Base-by-base conservation (phyloP, 2,888 invertebrate species). In the Octonoba sinensis region DNA sequence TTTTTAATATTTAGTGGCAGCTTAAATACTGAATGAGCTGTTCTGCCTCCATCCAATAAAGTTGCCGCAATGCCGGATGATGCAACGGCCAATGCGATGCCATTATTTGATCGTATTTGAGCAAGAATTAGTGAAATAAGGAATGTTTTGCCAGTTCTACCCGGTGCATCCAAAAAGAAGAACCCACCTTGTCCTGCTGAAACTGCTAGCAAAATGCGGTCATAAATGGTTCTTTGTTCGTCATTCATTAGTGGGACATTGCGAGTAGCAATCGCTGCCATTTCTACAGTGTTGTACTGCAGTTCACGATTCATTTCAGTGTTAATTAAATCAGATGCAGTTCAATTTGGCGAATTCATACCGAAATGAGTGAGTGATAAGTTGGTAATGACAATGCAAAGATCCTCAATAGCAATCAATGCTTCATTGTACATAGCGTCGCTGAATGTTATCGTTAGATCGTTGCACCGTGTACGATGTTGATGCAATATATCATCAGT, bases 11-110 rank as follows among this genome's bases (percentile, higher is more conserved):
- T 86, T 36, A 89, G 83, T 57, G 87, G 88, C 77, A 89, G 83
- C 77, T 88, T 88, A 1, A 89, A 85, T 44, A 86, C 84, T 15
- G 87, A 87, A 86, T 89, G 89, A 15, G 88, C 88, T 54, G 88
- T 89, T 84, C 87, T 84, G 8, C 88, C 89, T n/a, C 87, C 85
- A 57, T 87, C 85, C 18, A 90, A 79, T 24, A 90, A 86, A 11
- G 88, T 89, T 3, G 89, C 88, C 16, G 57, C 1, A 57, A 3
- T 57, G 1, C 57, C 57, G 1, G 57, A 57, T 57, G 57, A 57
- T 57, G 89, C 88, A 18, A 89, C 82, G 11, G 88, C 87, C 46
- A 89, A 60, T 12, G 87, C 87, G 65, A 88, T 87, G 6, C 84
- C 74, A 81, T 86, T 85, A 78, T 86, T 64, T 54, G 85, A 84